Evolutionary conservation across 2,797 vertebrate genomes (phyloP).

Genomic region (Myotis findleyi): DNA sequence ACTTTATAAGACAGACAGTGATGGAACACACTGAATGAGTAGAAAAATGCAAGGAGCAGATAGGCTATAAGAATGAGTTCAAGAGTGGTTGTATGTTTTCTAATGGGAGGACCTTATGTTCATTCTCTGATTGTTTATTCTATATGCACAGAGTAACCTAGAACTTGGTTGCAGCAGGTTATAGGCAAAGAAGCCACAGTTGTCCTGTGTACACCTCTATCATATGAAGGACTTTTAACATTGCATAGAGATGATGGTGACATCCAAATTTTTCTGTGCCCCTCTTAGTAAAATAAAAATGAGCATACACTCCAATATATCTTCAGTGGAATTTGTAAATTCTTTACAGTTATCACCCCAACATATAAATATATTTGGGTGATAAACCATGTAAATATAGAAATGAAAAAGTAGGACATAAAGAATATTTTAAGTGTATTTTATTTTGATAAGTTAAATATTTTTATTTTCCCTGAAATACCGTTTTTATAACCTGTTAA

Average conservation of each 20-base stretch:
- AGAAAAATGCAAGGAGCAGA: neutral
- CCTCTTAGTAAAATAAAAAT: neutral
- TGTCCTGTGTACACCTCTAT: neutral
- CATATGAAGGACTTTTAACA: neutral
- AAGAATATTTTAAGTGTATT: neutral
- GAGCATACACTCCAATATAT: neutral
- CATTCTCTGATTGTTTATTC: neutral
- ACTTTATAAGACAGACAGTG: neutral
- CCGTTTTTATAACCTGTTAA: neutral
- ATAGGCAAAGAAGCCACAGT: neutral
- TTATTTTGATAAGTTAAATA: slow-evolving; percentile 16
- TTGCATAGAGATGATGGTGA: neutral
- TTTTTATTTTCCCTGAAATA: neutral
- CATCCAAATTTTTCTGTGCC: neutral
- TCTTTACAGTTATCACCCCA: neutral
- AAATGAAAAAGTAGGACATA: neutral
- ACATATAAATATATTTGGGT: neutral
- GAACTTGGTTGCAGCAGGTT: neutral
- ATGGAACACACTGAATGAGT: neutral
- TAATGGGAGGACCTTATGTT: neutral
- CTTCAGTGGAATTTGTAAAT: neutral
- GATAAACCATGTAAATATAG: neutral
- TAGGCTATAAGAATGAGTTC: neutral
- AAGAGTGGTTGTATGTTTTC: neutral
- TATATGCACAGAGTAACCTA: neutral